Evolutionary conservation across 2,797 vertebrate species (phyloP).

Genomic region (Tokudaia tokunoshimensis): DNA sequence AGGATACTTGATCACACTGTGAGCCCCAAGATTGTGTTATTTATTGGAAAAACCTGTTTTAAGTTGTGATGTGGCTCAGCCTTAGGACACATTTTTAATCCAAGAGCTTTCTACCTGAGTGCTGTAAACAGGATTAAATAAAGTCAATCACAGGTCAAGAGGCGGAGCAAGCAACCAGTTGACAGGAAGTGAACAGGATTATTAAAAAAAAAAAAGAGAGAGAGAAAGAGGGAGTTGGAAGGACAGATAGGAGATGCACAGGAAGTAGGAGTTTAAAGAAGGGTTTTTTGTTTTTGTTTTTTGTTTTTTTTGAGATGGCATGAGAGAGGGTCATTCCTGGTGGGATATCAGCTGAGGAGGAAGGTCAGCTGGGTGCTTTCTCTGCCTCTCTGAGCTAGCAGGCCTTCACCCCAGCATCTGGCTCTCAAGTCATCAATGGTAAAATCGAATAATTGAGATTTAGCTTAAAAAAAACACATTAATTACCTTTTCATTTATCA

Average conservation of each 20-base stretch:
- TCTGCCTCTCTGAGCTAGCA: background rate
- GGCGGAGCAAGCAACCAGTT: background rate
- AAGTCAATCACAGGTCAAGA: background rate
- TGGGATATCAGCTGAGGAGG: background rate
- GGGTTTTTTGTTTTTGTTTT: background rate
- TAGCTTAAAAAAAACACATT: background rate
- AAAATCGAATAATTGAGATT: background rate
- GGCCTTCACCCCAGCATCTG: background rate
- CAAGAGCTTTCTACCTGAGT: background rate
- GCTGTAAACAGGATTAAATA: background rate
- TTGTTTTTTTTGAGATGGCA: background rate
- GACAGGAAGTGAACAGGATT: background rate
- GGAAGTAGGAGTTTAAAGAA: background rate
- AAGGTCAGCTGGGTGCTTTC: background rate
- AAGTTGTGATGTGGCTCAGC: background rate
- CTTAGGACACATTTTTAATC: background rate
- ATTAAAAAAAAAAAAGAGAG: background rate
- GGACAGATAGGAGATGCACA: background rate
- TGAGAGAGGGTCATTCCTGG: background rate
- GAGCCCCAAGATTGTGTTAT: background rate
- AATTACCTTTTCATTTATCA: background rate
- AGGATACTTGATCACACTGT: background rate
- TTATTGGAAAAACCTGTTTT: background rate
- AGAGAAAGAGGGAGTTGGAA: background rate
- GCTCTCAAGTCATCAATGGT: background rate